Base-by-base conservation (phyloP, 2,797 vertebrate genomes). In the Hippocampus kuda region DNA sequence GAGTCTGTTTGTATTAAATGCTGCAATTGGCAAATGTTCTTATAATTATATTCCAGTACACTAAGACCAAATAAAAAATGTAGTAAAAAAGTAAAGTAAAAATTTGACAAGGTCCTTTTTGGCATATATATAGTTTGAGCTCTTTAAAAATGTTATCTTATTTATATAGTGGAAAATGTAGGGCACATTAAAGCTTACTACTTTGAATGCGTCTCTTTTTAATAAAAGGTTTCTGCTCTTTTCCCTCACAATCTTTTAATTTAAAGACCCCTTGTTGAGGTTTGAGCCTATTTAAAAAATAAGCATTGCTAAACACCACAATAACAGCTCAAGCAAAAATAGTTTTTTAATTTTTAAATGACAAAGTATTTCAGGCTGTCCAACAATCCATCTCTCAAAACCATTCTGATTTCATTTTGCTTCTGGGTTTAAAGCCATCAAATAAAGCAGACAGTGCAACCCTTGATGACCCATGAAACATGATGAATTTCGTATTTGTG, bases 391-490 rank as follows among this genome's bases (percentile, higher is more conserved):
- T 26, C 54, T 24, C 24, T 22, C 9, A 9, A 56, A 56, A 56
- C n/a, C 54, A 56, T 56, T 56, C 54, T 26, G 24, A 13, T 56
- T 56, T 56, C 24, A 56, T 24, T 30, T 26, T 26, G 4, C 4
- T 27, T 27, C 24, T 27, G 56, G 5, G 54, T 26, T 26, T 2
- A 59, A 59, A 5, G 10, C 1, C 26, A 59, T 59, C 1, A 27
- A 59, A 16, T 56, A 24, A 59, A 27, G 26, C 5, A 15, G 56
- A 30, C 13, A 16, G 1, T 8, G 48, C 44, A 24, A 24, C 53
- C 2, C 53, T 22, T 42, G 30, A 57, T 13, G n/a, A 48, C 60
- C 61, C 73, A 20, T 24, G 41, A 64, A 64, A 64, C 62, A 63
- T 42, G 6, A 64, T n/a, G 1, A 15, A 64, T 64, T 42, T 64